phyloP scores from a whole-genome alignment of 2,888 invertebrate species.

The Uloborus plumipes region DNA sequence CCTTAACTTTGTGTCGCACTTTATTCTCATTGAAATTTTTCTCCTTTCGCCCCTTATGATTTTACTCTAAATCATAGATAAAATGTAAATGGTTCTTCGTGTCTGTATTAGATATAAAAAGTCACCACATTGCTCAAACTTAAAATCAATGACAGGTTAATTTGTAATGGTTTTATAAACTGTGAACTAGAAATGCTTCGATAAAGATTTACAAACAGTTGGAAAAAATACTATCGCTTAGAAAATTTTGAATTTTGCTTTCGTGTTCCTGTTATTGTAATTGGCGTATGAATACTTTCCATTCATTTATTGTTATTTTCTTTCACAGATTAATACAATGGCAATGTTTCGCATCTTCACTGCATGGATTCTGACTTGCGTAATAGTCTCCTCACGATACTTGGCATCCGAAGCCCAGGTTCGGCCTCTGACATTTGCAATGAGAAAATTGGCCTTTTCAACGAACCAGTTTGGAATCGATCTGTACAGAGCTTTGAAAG shows the following conservation, averaged over 20 bases:
- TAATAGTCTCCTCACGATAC: constrained; percentile 33
- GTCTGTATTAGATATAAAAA: too few relatives aligned
- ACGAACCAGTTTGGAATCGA: constrained; percentile 68
- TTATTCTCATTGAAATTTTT: too few relatives aligned
- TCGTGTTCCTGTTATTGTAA: not conserved
- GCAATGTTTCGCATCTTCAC: constrained; percentile 46
- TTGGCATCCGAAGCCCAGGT: constrained; percentile 43
- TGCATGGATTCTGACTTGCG: constrained; percentile 34
- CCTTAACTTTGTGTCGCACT: too few relatives aligned
- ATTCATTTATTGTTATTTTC: not conserved
- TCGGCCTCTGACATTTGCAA: constrained; percentile 65
- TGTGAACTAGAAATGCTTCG: not conserved
- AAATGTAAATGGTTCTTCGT: too few relatives aligned
- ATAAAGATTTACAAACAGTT: not conserved
- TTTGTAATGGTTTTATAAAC: too few relatives aligned
- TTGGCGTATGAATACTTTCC: not conserved
- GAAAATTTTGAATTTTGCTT: not conserved
- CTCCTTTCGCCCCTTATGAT: too few relatives aligned
- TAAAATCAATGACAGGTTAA: too few relatives aligned
- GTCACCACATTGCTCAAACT: too few relatives aligned
- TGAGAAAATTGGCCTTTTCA: constrained; percentile 67
- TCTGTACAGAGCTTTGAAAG: constrained; percentile 66
- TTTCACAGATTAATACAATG: too few relatives aligned
- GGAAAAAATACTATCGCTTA: not conserved
- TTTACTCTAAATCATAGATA: too few relatives aligned